These are phyloP conservation scores for Mechanitis mazaeus DNA, from an alignment of 2,888 invertebrate species.

Conservation along the genomic window DNA sequence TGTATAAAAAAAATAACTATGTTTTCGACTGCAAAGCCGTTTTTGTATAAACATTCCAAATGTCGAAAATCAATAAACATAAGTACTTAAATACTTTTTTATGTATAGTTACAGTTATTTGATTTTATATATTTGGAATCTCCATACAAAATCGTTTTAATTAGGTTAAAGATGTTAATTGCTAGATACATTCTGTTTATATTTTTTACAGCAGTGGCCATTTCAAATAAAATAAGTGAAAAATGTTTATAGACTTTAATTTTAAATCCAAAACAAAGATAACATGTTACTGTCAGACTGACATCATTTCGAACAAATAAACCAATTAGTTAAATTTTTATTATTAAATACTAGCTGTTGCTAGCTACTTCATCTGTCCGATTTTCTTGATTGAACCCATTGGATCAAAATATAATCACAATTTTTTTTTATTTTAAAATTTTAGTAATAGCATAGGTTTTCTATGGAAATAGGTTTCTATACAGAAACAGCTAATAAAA, in stretches of 20 bases:
- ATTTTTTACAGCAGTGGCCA: constrained; percentile 53
- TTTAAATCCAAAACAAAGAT: constrained; percentile 13
- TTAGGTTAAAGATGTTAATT: constrained; percentile 37
- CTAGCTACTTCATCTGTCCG: too few species aligned
- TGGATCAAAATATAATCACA: too few species aligned
- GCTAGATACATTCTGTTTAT: constrained; percentile 46
- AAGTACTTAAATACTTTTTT: neutral
- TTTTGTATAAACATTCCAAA: constrained; percentile 20
- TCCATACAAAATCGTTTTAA: constrained; percentile 27
- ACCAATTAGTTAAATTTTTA: too few species aligned
- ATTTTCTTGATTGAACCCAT: too few species aligned
- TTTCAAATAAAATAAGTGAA: constrained; percentile 48
- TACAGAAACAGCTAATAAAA: too few species aligned
- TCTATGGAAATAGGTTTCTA: too few species aligned
- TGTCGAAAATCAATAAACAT: neutral
- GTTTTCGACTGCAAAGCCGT: constrained; percentile 10
- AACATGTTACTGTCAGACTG: too few species aligned
- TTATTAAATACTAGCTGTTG: too few species aligned
- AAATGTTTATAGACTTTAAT: constrained; percentile 28
- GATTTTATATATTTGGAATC: constrained; percentile 18
- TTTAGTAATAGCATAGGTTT: too few species aligned
- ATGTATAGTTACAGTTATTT: neutral
- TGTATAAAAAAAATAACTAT: constrained; percentile 14
- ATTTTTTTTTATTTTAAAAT: too few species aligned
- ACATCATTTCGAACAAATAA: too few species aligned